Evolutionary conservation across 2,888 invertebrate genomes (phyloP), one percentile per base, ranked within the genome.

Genomic region (Scotopteryx bipunctaria): DNA sequence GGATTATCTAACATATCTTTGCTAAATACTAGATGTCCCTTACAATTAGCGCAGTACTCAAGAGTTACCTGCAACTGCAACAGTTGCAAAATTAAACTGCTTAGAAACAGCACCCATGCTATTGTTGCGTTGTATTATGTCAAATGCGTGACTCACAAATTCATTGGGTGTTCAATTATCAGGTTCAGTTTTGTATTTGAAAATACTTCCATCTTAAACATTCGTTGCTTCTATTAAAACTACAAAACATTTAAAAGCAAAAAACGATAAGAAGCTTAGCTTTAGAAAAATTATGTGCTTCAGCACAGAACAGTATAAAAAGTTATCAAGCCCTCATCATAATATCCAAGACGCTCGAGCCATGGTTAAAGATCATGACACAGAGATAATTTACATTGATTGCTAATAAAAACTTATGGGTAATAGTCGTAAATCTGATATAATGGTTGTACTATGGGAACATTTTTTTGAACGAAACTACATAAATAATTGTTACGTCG

Each of bases 401-500:
- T 5, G 13, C 35, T 50, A 56, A 57, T 47, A 60, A 56, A 57
- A 51, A 48, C 52, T 43, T 48, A 60, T 44, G 46, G 47, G 43
- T 52, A 31, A 40, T 44, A 52, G 32, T 36, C 38, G 46, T 62
- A 53, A 64, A 64, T 51, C 47, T 29, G 33, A 33, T 33, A 43
- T 59, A 55, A 52, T 51, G 54, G 58, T 55, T 50, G 52, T 65
- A 54, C 38, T 51, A 27, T 46, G 17, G 31, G 33, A 54, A 56
- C 58, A 42, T 57, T 58, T 57, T 63, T 67, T 55, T 58, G 54
- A 62, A 61, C 64, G 59, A 56, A 51, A 59, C 58, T 58, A 55
- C 53, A 56, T 63, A 62, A 59, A 55, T 63, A 59, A 65, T 61
- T 27, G 52, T 59, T 63, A 64, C 57, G 57, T 41, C 68, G 62